Evolutionary conservation across 2,888 invertebrate species (phyloP).

Genomic region (Melanostoma scalare): DNA sequence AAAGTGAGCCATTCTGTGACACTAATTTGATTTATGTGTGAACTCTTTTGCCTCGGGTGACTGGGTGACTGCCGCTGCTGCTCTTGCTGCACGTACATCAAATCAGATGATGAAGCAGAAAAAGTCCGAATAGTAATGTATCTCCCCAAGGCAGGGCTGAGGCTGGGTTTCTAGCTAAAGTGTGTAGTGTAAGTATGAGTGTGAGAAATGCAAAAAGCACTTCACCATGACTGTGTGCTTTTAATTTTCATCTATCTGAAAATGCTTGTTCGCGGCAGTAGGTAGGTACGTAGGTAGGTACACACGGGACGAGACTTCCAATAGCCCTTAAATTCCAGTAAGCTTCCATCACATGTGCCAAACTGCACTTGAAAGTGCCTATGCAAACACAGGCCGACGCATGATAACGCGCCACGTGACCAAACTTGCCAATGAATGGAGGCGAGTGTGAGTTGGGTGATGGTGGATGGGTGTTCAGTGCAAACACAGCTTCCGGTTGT

Average conservation of each 20-base stretch:
- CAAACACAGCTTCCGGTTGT: conserved; percentile 56
- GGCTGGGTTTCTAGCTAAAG: conserved; percentile 1
- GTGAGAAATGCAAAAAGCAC: conserved; percentile 40
- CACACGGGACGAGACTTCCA: neutral
- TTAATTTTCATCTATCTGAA: conserved; percentile 36
- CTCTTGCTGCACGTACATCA: conserved; percentile 59
- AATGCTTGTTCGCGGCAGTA: neutral
- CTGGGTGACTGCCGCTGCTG: neutral
- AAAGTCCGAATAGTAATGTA: conserved; percentile 61
- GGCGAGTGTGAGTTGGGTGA: too few species aligned
- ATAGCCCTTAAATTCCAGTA: conserved; percentile 19
- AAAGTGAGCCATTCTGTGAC: conserved; percentile 70
- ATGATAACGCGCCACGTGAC: conserved; percentile 67
- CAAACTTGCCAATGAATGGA: conserved; percentile 58
- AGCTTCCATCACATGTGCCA: conserved; percentile 31
- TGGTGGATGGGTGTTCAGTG: conserved; percentile 36
- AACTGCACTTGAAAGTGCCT: conserved; percentile 46
- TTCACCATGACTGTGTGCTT: conserved; percentile 49
- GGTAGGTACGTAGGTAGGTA: too few species aligned
- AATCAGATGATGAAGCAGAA: conserved; percentile 67
- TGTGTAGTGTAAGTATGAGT: neutral
- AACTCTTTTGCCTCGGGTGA: conserved; percentile 65
- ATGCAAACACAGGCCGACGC: conserved; percentile 47
- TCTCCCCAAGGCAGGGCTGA: conserved; percentile 28
- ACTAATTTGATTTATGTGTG: conserved; percentile 73